Percentiles rank a stretch among this genome's conserved stretches.
These are phyloP conservation scores for Bambusicola thoracicus DNA, from an alignment of 2,113 vertebrate genomes.

Conservation along the genomic window DNA sequence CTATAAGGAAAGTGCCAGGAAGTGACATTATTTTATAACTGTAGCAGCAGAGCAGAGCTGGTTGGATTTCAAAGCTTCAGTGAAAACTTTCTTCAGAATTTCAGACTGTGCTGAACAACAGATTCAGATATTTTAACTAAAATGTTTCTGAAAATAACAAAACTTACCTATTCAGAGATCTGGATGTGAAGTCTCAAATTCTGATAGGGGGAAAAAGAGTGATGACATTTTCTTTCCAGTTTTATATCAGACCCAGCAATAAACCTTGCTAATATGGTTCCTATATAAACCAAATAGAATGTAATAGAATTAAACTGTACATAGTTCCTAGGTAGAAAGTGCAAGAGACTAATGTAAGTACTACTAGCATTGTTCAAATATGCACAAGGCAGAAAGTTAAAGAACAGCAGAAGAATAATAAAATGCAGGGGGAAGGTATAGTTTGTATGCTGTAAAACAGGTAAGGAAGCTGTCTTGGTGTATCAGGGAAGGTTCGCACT, in stretches of 20 bases:
- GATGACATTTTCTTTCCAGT: constrained; percentile 7
- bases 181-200: constrained; percentile 18
- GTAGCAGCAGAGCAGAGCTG: background rate
- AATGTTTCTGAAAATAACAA: constrained; percentile 29
- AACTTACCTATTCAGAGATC: background rate
- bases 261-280: background rate
- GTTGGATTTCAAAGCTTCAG: background rate
- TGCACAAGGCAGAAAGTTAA: background rate
- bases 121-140: constrained; percentile 20
- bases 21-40: background rate
- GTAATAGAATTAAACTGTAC: background rate
- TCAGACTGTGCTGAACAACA: constrained; percentile 9
- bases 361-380: background rate
- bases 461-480: background rate
- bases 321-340: constrained; percentile 14
- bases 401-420: background rate
- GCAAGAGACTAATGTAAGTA: background rate
- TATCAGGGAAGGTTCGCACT: background rate
- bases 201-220: background rate
- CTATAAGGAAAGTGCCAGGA: background rate
- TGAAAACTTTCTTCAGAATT: background rate
- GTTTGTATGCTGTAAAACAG: background rate
- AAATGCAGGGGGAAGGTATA: background rate
- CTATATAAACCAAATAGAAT: constrained; percentile 5
- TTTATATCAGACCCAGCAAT: background rate